A percentile compares a stretch with the other conserved stretches of the same genome.
These are phyloP conservation scores for Teinopalpus imperialis DNA, from an alignment of 2,888 invertebrate species.

Conservation along the genomic window DNA sequence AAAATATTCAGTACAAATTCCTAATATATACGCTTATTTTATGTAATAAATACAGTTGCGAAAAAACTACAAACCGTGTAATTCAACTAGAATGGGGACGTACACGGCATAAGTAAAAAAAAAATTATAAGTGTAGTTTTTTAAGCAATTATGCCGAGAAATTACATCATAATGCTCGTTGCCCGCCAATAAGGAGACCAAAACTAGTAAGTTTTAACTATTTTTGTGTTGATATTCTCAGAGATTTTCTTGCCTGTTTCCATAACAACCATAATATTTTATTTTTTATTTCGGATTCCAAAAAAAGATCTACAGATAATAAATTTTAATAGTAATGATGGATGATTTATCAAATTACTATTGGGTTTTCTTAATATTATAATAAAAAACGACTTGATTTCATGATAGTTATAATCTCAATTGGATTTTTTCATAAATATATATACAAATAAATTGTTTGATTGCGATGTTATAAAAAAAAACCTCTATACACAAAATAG, in stretches of 20 bases:
- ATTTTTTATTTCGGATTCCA: too few species aligned
- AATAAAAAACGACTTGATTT: too few species aligned
- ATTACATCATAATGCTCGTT: conserved; percentile 33
- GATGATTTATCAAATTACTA: too few species aligned
- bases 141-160: conserved; percentile 32
- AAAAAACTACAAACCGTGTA: conserved; percentile 15
- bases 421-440: too few species aligned
- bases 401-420: too few species aligned
- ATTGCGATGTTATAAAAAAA: too few species aligned
- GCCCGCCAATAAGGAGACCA: conserved; percentile 24
- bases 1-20: too few species aligned
- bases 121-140: conserved; percentile 22
- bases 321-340: neutral
- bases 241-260: too few species aligned
- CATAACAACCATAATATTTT: too few species aligned
- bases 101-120: conserved; percentile 12
- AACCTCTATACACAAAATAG: too few species aligned
- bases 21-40: conserved; percentile 4
- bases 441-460: too few species aligned
- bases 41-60: conserved; percentile 13
- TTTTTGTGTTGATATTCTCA: conserved; percentile 2
- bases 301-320: neutral
- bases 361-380: too few species aligned
- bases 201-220: conserved; percentile 10
- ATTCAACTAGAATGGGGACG: conserved; percentile 18